A percentile compares a stretch with the other conserved stretches of the same genome.
Evolutionary conservation across 2,888 invertebrate species (phyloP).

Genomic region (Plagodis pulveraria): DNA sequence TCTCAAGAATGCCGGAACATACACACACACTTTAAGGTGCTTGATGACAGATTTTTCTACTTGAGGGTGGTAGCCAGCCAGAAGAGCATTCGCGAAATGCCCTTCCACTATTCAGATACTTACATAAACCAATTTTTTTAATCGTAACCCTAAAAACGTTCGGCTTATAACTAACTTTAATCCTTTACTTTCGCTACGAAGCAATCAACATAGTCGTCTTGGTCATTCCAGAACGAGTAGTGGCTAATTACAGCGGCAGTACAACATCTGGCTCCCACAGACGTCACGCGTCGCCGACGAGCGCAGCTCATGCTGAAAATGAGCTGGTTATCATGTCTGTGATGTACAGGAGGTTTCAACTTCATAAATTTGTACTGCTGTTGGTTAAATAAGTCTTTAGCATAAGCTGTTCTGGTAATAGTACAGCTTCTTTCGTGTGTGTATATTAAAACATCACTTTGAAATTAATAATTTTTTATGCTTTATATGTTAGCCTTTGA

Average conservation of each 20-base stretch:
- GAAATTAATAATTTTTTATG: too few species aligned
- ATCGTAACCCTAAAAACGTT: too few species aligned
- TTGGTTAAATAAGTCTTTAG: neutral
- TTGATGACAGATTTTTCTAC: too few species aligned
- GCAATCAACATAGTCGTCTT: neutral
- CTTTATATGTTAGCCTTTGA: too few species aligned
- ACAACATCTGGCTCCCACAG: constrained; percentile 8
- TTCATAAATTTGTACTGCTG: neutral
- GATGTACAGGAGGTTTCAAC: neutral
- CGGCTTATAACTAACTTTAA: too few species aligned
- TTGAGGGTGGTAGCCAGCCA: too few species aligned
- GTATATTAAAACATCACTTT: too few species aligned
- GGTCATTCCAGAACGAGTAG: neutral
- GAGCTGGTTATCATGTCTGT: constrained; percentile 61
- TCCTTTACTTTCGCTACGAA: neutral
- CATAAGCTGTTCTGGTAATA: neutral
- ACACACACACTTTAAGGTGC: too few species aligned
- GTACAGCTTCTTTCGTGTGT: neutral
- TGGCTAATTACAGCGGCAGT: constrained; percentile 17
- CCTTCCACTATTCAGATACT: too few species aligned
- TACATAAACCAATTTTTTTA: too few species aligned
- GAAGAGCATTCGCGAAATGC: too few species aligned
- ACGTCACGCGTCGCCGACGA: constrained; percentile 62
- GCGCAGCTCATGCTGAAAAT: constrained; percentile 63
- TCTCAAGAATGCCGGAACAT: too few species aligned